Conservation (phyloP, 2,113 vertebrate species). For the Clarias macrocephalus region DNA sequence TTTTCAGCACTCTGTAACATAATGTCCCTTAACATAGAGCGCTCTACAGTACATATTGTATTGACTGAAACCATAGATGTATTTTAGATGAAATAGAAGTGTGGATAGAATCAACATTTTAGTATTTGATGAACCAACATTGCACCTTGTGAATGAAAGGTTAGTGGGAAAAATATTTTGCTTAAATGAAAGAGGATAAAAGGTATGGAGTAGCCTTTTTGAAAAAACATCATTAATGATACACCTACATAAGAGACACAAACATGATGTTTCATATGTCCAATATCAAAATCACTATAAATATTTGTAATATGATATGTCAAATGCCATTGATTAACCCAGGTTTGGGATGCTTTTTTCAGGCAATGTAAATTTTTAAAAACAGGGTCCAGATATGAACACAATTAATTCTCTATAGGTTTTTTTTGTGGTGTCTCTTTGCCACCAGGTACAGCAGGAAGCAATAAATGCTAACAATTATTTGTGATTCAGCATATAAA, state of each 20-base stretch:
- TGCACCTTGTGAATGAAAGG: slow-evolving; percentile 48
- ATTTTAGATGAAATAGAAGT: slow-evolving; percentile 51
- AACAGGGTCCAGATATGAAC: slow-evolving; percentile 56
- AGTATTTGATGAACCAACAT: slow-evolving; percentile 45
- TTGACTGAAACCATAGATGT: slow-evolving; percentile 54
- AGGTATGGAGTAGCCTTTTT: slow-evolving; percentile 50
- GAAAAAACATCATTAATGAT: slow-evolving; percentile 48
- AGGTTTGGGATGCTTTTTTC: slow-evolving; percentile 43
- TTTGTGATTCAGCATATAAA: slow-evolving; percentile 45
- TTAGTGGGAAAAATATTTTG: slow-evolving; percentile 25
- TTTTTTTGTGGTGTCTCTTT: slow-evolving; percentile 55
- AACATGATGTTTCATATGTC: slow-evolving; percentile 43
- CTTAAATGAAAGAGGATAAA: slow-evolving; percentile 44
- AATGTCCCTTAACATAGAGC: slow-evolving; percentile 69
- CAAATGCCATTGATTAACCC: slow-evolving; percentile 48
- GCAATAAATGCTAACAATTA: slow-evolving; percentile 71
- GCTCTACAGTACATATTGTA: slow-evolving; percentile 57
- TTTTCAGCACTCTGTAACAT: slow-evolving; percentile 67
- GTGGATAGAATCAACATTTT: slow-evolving; percentile 49
- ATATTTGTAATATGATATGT: slow-evolving; percentile 51
- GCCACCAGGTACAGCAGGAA: slow-evolving; percentile 73
- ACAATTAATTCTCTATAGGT: slow-evolving; percentile 53
- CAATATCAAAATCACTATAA: slow-evolving; percentile 48
- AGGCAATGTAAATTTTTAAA: slow-evolving; percentile 48
- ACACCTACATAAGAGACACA: slow-evolving; percentile 42